Evolutionary conservation across 2,888 invertebrate species (phyloP), one percentile per base, ranked within the genome.

Genomic region (Mycalesis mineus): DNA sequence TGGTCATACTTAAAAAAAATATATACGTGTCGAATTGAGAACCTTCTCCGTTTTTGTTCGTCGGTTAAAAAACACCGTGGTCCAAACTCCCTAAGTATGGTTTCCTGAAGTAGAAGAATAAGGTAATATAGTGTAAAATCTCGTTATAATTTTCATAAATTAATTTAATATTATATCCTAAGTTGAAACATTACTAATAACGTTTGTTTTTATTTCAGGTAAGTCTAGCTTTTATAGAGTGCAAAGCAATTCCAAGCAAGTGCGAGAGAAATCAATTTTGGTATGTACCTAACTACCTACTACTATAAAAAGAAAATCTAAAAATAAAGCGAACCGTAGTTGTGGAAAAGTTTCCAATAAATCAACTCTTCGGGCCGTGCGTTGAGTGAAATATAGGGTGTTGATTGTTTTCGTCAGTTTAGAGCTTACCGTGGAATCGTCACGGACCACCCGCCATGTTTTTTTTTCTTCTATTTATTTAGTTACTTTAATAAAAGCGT

Each of bases 341-440:
- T 31, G 47, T 33, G 31, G 47, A 47, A 42, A 47, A 47, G 47
- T 47, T 47, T 33, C 31, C 47, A 33, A 47, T 47, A 47, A 33
- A 47, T 47, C 47, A 33, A 33, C 11, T 15, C 14, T 31, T 31
- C 47, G 8, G n/a, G 13, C 8, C 1, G 31, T 4, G 31, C 11
- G 47, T 47, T 33, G 47, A 47, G 15, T 31, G 47, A 47, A 15
- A 47, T 47, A 33, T 17, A 11, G 47, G 47, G 31, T 47, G 47
- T 47, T 33, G 47, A 47, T 47, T 31, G 47, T 33, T 47, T 47
- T 47, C 31, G 47, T 47, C 31, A 11, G 31, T 33, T 47, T 31
- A 11, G 15, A 15, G 11, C 11, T 47, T 33, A 31, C 8, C 44
- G 13, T 29, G 5, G 29, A 7, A n/a, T n/a, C n/a, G n/a, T n/a